Base-by-base conservation (phyloP, 1,140 invertebrate genomes). In the Oncopeltus fasciatus region DNA sequence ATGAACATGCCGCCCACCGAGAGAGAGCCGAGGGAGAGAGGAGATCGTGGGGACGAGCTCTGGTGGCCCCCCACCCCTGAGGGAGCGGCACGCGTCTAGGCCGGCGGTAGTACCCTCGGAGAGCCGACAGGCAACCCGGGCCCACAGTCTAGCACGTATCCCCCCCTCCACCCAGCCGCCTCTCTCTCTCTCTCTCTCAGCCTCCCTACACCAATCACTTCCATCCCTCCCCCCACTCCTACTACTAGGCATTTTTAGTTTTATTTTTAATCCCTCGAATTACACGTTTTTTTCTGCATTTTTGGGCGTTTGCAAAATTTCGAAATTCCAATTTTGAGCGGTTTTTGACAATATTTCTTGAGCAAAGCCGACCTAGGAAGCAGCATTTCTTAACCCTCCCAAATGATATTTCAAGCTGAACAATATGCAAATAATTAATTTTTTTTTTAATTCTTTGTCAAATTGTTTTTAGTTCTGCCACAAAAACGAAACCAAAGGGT, bases 51-150 rank as follows among this genome's bases (percentile, higher is more conserved):
- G 49, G 49, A 53, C 20, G 2, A 24, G 24, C 2, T 53, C 2
- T 53, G 26, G 49, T 16, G 20, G 59, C 46, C 47, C 28, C 33
- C 51, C 47, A 28, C 26, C 61, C 28, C 31, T 11, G 27, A 16
- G 4, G n/a, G 21, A 26, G 43, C 38, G 28, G 24, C 44, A 31
- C 26, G 14, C 46, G 29, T 29, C 59, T 53, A 47, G 26, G 31
- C 28, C 58, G 16, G 49, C 51, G 29, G n/a, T 46, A 61, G 33
- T 49, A 47, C 47, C 46, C 57, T 31, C 57, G 27, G 38, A 53
- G 49, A 53, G 49, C 49, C 49, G 49, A 53, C 49, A 53, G 49
- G 49, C 21, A 24, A 53, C 21, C 49, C 49, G 49, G 20, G 21
- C 49, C 49, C 49, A 24, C 24, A 53, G 18, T 24, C 49, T 53